Percentiles rank a stretch among this genome's conserved stretches.
phyloP scores from a whole-genome alignment of 1,140 invertebrate species.

The Bombus superbus region DNA sequence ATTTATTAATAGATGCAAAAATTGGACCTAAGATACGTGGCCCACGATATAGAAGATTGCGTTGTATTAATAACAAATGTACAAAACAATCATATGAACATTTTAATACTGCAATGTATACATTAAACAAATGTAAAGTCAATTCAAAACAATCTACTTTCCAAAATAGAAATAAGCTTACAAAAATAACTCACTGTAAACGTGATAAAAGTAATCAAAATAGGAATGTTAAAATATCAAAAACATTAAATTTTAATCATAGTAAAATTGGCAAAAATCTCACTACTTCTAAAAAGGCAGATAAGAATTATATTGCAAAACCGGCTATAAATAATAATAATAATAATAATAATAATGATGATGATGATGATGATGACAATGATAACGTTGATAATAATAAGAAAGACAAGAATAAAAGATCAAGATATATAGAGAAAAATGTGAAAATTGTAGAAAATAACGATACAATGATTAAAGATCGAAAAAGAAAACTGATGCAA shows the following conservation, averaged over 20 bases:
- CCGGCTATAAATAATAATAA: not conserved
- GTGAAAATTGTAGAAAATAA: not conserved
- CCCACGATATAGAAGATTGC: constrained; percentile 67
- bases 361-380: constrained; percentile 14
- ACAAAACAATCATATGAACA: constrained; percentile 20
- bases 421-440: not conserved
- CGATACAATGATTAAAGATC: not conserved
- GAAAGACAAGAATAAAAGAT: not conserved
- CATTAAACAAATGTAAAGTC: constrained; percentile 13
- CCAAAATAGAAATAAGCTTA: constrained; percentile 32
- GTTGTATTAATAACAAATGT: constrained; percentile 48
- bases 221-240: constrained; percentile 1
- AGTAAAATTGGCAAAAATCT: constrained; percentile 32
- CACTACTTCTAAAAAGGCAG: not conserved
- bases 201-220: constrained; percentile 13
- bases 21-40: constrained; percentile 69
- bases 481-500: constrained; percentile 22
- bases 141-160: constrained; percentile 6
- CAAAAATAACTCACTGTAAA: constrained; percentile 36
- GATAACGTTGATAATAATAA: not conserved
- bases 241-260: constrained; percentile 16
- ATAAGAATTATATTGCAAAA: not conserved
- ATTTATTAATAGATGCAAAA: constrained; percentile 76
- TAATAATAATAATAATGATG: not conserved
- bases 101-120: constrained; percentile 8